Evolutionary conservation across 2,888 invertebrate species (phyloP), one percentile per base, ranked within the genome.

Genomic region (Lepeophtheirus nordmannii): DNA sequence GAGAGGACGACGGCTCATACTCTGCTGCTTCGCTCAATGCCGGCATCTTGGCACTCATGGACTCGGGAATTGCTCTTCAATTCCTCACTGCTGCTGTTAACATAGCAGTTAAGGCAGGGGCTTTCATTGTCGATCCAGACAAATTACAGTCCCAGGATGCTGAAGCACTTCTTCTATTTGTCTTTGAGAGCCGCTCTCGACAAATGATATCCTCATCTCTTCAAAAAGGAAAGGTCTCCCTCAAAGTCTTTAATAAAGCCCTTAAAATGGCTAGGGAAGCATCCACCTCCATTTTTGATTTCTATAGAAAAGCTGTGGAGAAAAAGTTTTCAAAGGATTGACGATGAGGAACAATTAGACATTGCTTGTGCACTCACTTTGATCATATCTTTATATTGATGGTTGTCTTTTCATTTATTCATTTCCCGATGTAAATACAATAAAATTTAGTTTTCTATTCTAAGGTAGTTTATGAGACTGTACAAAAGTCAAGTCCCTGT

Each of bases 281-380:
- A 7, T 60, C 60, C 1, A 10, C 17, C n/a, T 23, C 60, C 60
- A 37, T 60, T 22, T 60, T 60, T 23, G 22, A 60, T 20, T 60
- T 60, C 60, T 60, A 60, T 38, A 10, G 60, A n/a, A 38, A 37
- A 23, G 38, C 60, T 2, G 60, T 37, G 22, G 38, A 60, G 30
- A 23, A 38, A 60, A 60, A 60, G 38, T 60, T 60, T 14, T 60
- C 60, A 1, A 60, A 60, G 37, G 60, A 60, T 57, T 57, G n/a
- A 57, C 23, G 57, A 57, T 57, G 57, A 57, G 30, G 30, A 30
- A 30, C 3, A 30, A 30, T 30, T 30, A 5, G 30, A 30, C 30
- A 30, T 30, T 30, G 2, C 30, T 30, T 30, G 30, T 30, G 30
- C 30, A 30, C 30, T 30, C 30, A 5, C 30, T 30, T 7, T 30